Evolutionary conservation across 2,113 vertebrate genomes (phyloP).

Genomic region (Porphyrio hochstetteri): DNA sequence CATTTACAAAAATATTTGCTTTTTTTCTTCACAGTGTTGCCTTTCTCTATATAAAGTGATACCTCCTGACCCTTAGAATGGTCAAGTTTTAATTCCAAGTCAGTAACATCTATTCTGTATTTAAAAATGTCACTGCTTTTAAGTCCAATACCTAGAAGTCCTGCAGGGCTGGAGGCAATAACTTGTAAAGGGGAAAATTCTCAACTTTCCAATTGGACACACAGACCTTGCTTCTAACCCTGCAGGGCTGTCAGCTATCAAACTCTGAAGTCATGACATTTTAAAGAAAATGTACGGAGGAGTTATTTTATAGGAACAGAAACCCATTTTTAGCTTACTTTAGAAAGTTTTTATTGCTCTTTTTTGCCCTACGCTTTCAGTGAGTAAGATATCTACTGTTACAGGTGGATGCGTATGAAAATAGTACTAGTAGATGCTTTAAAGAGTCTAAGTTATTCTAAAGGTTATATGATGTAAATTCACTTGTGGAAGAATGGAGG

Average conservation of each 20-base stretch:
- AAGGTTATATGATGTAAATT: neutral
- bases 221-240: conserved; percentile 14
- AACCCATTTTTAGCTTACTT: neutral
- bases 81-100: neutral
- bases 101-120: neutral
- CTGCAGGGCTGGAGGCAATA: conserved; percentile 16
- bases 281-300: neutral
- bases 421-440: neutral
- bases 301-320: conserved; percentile 5
- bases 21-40: neutral
- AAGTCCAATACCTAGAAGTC: conserved; percentile 1
- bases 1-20: neutral
- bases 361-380: neutral
- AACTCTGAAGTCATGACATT: conserved; percentile 54
- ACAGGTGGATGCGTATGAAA: neutral
- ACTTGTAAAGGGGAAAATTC: conserved; percentile 9
- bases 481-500: neutral
- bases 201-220: conserved; percentile 25
- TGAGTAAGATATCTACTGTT: neutral
- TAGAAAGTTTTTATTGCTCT: neutral
- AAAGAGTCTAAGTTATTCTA: neutral
- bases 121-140: conserved; percentile 53
- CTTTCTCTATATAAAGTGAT: neutral
- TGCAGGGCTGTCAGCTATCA: conserved; percentile 24
- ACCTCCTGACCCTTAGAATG: neutral